A percentile compares a stretch with the other conserved stretches of the same genome.
These are phyloP conservation scores for Acropora tenuis DNA, from an alignment of 64 coral and sea anemone genomes.

Conservation along the genomic window DNA sequence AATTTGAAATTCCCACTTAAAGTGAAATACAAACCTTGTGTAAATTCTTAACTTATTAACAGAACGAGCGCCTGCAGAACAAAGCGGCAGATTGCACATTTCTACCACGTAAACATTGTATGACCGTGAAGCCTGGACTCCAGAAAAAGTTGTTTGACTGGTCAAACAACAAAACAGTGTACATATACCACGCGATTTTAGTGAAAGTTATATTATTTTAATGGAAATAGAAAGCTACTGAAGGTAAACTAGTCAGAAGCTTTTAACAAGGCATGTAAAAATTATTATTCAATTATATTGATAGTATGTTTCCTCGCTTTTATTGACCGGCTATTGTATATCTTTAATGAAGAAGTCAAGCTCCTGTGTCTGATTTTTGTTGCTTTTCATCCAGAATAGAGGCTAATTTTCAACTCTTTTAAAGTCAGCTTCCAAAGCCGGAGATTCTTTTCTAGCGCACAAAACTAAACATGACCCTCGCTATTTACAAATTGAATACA, in stretches of 20 bases:
- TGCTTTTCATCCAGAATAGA: neutral
- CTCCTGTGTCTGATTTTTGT: neutral
- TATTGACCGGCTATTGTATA: neutral
- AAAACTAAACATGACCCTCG: neutral
- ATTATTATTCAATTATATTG: too few species aligned
- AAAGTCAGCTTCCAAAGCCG: neutral
- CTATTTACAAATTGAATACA: conserved; percentile 4
- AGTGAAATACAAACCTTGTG: too few species aligned
- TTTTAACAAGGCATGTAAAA: neutral
- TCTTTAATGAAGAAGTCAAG: neutral
- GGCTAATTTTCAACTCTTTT: neutral
- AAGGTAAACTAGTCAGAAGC: neutral
- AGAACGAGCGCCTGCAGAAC: too few species aligned
- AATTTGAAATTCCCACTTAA: too few species aligned
- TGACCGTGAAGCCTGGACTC: too few species aligned
- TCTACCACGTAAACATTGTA: too few species aligned
- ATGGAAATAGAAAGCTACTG: neutral
- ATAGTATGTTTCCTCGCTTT: neutral
- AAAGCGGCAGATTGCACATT: too few species aligned
- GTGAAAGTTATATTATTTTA: neutral
- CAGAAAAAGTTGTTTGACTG: too few species aligned
- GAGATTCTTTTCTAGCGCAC: neutral
- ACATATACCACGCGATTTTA: neutral
- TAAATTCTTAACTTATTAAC: too few species aligned
- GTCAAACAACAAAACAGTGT: too few species aligned